Conservation (phyloP, 2,113 vertebrate genomes). For the Corythaeola cristata region DNA sequence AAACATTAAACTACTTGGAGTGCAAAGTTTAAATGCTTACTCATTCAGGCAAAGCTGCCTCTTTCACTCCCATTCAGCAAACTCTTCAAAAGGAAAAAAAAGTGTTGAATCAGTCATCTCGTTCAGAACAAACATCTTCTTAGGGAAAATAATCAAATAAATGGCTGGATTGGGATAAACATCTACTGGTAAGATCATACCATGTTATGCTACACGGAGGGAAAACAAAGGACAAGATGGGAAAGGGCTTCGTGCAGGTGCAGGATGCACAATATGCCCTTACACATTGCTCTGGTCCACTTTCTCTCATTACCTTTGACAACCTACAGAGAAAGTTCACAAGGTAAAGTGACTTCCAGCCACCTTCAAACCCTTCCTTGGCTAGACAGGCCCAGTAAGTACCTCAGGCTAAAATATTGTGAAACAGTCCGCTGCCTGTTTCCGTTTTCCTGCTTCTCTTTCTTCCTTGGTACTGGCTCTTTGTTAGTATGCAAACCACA, state of each 20-base stretch:
- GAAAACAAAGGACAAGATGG: neutral
- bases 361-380: neutral
- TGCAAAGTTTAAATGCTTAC: neutral
- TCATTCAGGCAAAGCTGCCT: neutral
- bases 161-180: neutral
- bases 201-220: neutral
- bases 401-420: neutral
- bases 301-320: neutral
- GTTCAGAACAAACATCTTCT: neutral
- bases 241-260: neutral
- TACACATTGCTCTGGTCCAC: neutral
- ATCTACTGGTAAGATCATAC: neutral
- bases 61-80: neutral
- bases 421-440: fast-evolving
- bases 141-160: neutral
- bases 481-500: neutral
- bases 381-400: neutral
- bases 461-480: neutral
- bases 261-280: neutral
- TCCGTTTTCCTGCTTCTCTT: neutral
- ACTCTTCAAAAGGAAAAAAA: neutral
- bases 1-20: neutral
- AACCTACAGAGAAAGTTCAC: neutral
- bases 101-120: neutral
- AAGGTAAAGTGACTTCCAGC: neutral